Evolutionary conservation across 2,888 invertebrate species (phyloP), one percentile per base, ranked within the genome.

Genomic region (Tortricodes alternella): DNA sequence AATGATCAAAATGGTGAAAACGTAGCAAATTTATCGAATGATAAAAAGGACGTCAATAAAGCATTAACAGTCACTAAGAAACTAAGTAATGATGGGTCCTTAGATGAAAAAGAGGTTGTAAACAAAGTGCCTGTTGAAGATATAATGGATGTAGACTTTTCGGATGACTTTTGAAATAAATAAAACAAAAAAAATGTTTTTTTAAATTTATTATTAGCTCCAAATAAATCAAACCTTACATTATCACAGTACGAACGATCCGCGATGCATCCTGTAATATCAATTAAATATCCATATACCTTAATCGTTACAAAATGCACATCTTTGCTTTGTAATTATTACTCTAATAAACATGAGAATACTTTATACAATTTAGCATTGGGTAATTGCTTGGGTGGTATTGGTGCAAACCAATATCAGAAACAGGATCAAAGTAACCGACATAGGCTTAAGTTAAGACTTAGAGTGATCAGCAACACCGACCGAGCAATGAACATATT

Each of bases 81-180:
- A 21, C 18, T 35, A 46, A 29, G 6, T 15, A 38, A 41, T 27
- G 34, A 9, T n/a, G 19, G 39, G 34, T 4, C 35, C 23, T 23
- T 50, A 41, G 41, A 35, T 34, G 23, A 32, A 21, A 48, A 53
- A 27, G 38, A 57, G 29, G 15, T 55, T 49, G 29, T 37, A 6
- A n/a, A 13, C 13, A 16, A 37, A 9, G 24, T 23, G 13, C 3
- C 11, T 9, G 19, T 34, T 32, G 70, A 73, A 16, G 76, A 81
- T 13, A 23, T 83, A 1, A 88, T 89, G 86, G 86, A 87, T 69
- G 71, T 88, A 9, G 87, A 89, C 68, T 89, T 89, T 57, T 73
- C 63, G 73, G 85, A 85, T 32, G 86, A 85, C 13, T 87, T 84
- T 67, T 88, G 21, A 68, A 39, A 16, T 23, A 29, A 61, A 29